These are phyloP conservation scores for Stichopus chloronotus DNA, from an alignment of 35 echinoderm and acorn worm genomes.

Conservation along the genomic window DNA sequence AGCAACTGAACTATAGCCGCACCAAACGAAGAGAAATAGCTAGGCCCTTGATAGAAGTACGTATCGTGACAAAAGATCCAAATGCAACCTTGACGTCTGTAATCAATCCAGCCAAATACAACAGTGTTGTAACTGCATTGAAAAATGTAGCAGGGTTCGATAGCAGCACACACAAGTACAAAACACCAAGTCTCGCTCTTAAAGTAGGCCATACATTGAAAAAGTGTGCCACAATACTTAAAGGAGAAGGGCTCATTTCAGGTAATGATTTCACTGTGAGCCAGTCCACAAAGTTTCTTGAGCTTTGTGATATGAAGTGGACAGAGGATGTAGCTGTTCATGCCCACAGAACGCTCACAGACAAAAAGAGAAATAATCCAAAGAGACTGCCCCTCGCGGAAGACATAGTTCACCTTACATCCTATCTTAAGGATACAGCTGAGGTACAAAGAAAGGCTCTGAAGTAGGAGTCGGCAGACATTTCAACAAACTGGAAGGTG, in stretches of 20 bases:
- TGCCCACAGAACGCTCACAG: conserved; percentile 52
- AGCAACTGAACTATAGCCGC: conserved; percentile 32
- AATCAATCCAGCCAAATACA: conserved; percentile 41
- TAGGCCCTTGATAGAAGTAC: conserved; percentile 27
- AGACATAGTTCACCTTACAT: conserved; percentile 57
- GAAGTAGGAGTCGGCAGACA: background rate
- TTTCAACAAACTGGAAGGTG: conserved; percentile 57
- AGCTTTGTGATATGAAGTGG: conserved; percentile 62
- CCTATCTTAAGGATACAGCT: conserved; percentile 37
- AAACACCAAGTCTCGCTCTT: conserved; percentile 42
- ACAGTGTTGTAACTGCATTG: conserved; percentile 24
- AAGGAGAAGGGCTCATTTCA: conserved; percentile 43
- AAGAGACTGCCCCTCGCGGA: conserved; percentile 63
- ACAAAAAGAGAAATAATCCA: conserved; percentile 59
- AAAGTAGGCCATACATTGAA: conserved; percentile 68
- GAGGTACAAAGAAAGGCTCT: background rate
- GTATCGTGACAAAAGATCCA: conserved; percentile 31
- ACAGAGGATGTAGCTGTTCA: conserved; percentile 44
- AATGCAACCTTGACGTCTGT: conserved; percentile 2
- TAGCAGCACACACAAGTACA: conserved; percentile 55
- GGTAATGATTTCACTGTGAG: conserved; percentile 1
- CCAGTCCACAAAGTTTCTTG: background rate
- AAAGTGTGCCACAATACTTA: conserved; percentile 40
- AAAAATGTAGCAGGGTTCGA: conserved; percentile 64
- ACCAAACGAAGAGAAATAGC: conserved; percentile 57